Base-by-base conservation (phyloP, 2,888 invertebrate species). In the Drosophila pegasa region DNA sequence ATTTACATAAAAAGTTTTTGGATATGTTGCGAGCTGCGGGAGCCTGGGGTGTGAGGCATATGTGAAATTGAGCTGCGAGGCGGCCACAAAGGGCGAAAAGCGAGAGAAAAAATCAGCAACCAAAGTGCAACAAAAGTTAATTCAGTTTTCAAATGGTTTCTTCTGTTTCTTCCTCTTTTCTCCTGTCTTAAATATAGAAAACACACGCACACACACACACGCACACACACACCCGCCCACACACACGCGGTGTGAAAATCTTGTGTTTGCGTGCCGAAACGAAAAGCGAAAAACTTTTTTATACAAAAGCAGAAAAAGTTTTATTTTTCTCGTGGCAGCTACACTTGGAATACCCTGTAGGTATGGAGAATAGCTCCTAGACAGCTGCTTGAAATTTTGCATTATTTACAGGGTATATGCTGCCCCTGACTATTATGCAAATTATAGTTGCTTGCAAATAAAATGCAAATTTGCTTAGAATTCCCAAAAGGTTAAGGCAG, bases 61-160 rank as follows among this genome's bases (percentile, higher is more conserved):
- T 62, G 58, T 61, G 66, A 65, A 61, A 58, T 45, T 47, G 51
- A 50, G 57, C 54, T 66, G 20, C 16, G 16, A 45, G 50, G 65
- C 50, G 27, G 54, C 50, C 65, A 35, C 66, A 71, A 45, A 58
- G 48, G 48, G 48, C 8, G 31, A 27, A 1, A 41, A 7, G 5
- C 8, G 25, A 22, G 25, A 25, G 37, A 33, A 45, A 56, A 58
- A 62, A 63, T 59, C 58, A 40, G 59, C 48, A 57, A 58, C 72
- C 68, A 71, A 83, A 83, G 83, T 81, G 81, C 80, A 81, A 75
- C 83, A 83, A 83, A 83, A 81, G 80, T 81, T 81, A 81, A 83
- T 80, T 78, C 80, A 72, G 78, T 83, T 81, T 78, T 74, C 69
- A 83, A 83, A 80, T 80, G 80, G 75, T 82, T 80, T 80, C 40